Evolutionary conservation across 2,888 invertebrate species (phyloP), one percentile per base, ranked within the genome.

Genomic region (Melanotus villosus): DNA sequence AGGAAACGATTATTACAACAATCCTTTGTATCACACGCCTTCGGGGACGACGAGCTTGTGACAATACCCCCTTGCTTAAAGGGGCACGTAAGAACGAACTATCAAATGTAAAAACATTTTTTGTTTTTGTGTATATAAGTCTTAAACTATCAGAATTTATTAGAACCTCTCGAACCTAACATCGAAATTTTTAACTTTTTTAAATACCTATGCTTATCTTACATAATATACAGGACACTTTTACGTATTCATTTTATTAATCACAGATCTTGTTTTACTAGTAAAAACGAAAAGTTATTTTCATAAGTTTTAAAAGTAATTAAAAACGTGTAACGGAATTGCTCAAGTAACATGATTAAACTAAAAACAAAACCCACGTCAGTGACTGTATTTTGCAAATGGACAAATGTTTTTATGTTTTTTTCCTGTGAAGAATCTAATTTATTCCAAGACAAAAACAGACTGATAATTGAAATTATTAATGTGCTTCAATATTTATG

Each of bases 1-100:
- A 81, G 90, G 91, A 74, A 88, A 90, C 80, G 93, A 93, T 84
- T 92, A 93, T 83, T 94, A 95, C 86, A 94, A 95, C 86, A 93
- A 93, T 87, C 92, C 93, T 80, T 87, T 94, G 82, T 94, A 95
- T 85, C 93, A 90, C 82, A 83, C 87, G 72, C 86, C 91, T 70
- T 85, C 90, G 72, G 89, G 90, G 63, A 92, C 94, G 82, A 91
- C 94, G 84, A 93, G 93, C 85, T 95, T 95, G 94, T 95, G 95
- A 95, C 95, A 95, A 88, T 95, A 95, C 83, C 94, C 95, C 79
- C 88, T 94, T 87, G 94, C 94, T 89, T 95, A 94, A 52, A 75
- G 58, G 68, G 68, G 68, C 47, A 68, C 36, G 68, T 65, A 64
- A 64, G 14, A 16, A 34, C 14, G 26, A 26, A 26, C 32, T 32